Percentiles rank a stretch among this genome's conserved stretches.
Evolutionary conservation across 2,797 vertebrate species (phyloP).

Genomic region (Hephaestus fuliginosus): DNA sequence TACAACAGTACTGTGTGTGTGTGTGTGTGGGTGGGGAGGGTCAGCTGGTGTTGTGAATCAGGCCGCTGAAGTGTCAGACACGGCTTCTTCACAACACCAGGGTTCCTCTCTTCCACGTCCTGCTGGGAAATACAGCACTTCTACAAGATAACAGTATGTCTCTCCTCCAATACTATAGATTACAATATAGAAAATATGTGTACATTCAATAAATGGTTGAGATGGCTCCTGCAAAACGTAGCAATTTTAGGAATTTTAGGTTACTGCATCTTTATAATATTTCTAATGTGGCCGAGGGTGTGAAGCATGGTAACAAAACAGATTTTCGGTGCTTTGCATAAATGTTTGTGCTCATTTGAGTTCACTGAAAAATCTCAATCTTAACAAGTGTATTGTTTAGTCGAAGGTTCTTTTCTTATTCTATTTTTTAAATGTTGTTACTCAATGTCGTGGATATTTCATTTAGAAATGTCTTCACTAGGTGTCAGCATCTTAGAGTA

Average conservation of each 20-base stretch:
- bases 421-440: background rate
- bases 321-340: background rate
- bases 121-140: background rate
- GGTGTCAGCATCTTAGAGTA: background rate
- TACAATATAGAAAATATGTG: background rate
- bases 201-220: background rate
- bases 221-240: background rate
- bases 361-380: background rate
- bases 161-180: background rate
- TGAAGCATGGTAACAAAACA: background rate
- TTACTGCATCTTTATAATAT: background rate
- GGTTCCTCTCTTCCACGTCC: constrained; percentile 88
- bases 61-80: constrained; percentile 91
- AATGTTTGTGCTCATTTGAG: constrained; percentile 1
- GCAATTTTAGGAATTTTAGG: background rate
- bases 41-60: constrained; percentile 99
- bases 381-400: background rate
- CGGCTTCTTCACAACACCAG: constrained; percentile 99
- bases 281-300: background rate
- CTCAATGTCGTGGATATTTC: background rate
- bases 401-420: background rate
- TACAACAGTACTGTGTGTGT: background rate
- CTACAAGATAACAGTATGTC: background rate
- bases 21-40: constrained; percentile 86
- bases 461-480: background rate